These are phyloP conservation scores for Rhodeus uyekii DNA, from an alignment of 2,797 vertebrate species.

Conservation along the genomic window DNA sequence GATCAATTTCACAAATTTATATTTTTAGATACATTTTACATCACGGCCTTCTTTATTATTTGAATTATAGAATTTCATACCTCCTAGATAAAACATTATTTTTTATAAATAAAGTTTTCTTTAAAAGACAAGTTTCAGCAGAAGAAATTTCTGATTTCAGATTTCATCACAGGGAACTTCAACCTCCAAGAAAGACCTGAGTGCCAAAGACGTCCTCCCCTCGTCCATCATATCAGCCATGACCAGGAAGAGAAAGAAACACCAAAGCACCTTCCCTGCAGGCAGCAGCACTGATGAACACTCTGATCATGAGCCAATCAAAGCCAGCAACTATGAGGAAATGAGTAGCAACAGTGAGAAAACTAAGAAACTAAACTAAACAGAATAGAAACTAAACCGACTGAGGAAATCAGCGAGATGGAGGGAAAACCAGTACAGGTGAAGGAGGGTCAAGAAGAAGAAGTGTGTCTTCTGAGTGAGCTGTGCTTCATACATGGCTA, in stretches of 20 bases:
- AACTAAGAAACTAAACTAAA: too few relatives aligned
- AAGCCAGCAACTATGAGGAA: constrained; percentile 68
- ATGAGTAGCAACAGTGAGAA: constrained; percentile 38
- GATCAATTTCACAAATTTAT: too few relatives aligned
- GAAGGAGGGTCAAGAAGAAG: constrained; percentile 26
- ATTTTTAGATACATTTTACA: not conserved
- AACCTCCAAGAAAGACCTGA: constrained; percentile 81
- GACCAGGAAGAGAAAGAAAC: constrained; percentile 90
- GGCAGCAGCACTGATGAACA: constrained; percentile 89
- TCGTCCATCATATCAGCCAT: constrained; percentile 88
- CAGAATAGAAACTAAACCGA: too few relatives aligned
- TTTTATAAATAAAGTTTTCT: too few relatives aligned
- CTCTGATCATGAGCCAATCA: constrained; percentile 81
- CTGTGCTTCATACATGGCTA: not conserved
- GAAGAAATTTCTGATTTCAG: not conserved
- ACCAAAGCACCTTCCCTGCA: constrained; percentile 73
- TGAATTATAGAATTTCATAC: not conserved
- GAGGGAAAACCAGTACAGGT: constrained; percentile 20
- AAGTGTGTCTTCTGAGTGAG: not conserved
- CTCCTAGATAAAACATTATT: not conserved
- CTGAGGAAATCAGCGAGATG: constrained; percentile 23
- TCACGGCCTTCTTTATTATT: not conserved
- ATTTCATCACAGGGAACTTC: constrained; percentile 76
- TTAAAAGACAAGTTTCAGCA: not conserved
- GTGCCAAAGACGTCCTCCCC: constrained; percentile 84